Evolutionary conservation across 2,888 invertebrate species (phyloP), one percentile per base, ranked within the genome.

Genomic region (Zaprionus obscuricornis): DNA sequence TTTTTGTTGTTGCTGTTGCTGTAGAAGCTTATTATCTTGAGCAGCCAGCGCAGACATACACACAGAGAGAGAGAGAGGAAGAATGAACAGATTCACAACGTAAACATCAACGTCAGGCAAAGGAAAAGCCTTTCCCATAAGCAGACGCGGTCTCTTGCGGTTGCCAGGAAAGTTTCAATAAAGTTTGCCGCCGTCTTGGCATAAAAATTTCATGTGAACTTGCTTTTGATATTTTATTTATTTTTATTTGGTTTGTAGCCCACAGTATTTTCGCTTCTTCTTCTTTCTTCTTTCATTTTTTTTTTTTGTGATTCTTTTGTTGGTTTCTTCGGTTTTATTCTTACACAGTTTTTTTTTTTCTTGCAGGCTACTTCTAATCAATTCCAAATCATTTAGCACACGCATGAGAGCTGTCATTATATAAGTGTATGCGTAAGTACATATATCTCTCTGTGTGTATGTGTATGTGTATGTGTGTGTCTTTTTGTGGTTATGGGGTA

Each of bases 331-430:
- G n/a, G n/a, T 51, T 67, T 40, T 16, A 11, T 37, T 40, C 16
- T 29, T 22, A 18, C 29, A 24, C n/a, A n/a, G 14, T 7, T 11
- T 34, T 34, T 16, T 13, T 40, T 57, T 55, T 37, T 50, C 29
- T 66, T 66, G 40, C 37, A 52, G 69, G 57, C 67, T 59, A 56
- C 66, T 68, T 76, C 79, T 78, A 78, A 78, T 78, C 78, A 78
- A 78, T 78, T 78, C 78, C 83, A 64, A 79, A 83, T 83, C 78
- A 78, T 78, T 78, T 68, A 83, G 63, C 78, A 83, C 78, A 83
- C 78, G 78, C 83, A 78, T 79, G 76, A 71, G 79, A 74, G 74
- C 74, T 83, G 76, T 68, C 76, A 64, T 56, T 54, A 34, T 56
- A 17, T 36, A 13, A 46, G 39, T 47, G 6, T 34, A 34, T 27